Evolutionary conservation across 2,888 invertebrate species (phyloP), one percentile per base, ranked within the genome.

Genomic region (Automeris io): DNA sequence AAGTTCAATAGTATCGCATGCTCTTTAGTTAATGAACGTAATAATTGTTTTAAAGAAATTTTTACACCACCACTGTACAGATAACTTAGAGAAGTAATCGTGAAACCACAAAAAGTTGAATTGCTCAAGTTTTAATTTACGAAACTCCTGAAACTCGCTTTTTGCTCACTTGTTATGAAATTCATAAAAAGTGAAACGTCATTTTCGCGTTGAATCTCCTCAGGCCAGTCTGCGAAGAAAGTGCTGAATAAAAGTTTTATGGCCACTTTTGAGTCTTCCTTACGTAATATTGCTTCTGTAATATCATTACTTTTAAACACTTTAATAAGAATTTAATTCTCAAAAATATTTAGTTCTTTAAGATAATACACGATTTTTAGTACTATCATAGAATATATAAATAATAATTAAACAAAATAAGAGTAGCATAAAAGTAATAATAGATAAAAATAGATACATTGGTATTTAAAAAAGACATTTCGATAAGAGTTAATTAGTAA

Each of bases 91-190:
- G 47, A 63, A 70, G 66, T 58, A 67, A 72, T 69, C 51, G 57
- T 54, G 54, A 53, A 48, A 53, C 61, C 63, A 66, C 65, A 74
- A 75, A 77, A 80, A 79, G 78, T 78, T 77, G 75, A 76, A 79
- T 80, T 80, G 78, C 65, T 49, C 51, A 70, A 76, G 75, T 77
- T 78, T 63, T 65, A 69, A 64, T 70, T 67, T 61, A 63, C 51
- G 56, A 43, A 64, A 61, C 55, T 62, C 57, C 45, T 50, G 52
- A 54, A 63, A 49, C 59, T 47, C 54, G 58, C 54, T 54, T 45
- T 47, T 46, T 47, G 43, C 43, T 51, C 44, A 47, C 49, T 51
- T 63, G 57, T 60, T 53, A 56, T 53, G 53, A 42, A 54, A 58
- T 59, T 62, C 49, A 57, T 56, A 60, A 64, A 61, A 63, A 61